Base-by-base conservation (phyloP, 2,888 invertebrate genomes). In the Acleris laterana region DNA sequence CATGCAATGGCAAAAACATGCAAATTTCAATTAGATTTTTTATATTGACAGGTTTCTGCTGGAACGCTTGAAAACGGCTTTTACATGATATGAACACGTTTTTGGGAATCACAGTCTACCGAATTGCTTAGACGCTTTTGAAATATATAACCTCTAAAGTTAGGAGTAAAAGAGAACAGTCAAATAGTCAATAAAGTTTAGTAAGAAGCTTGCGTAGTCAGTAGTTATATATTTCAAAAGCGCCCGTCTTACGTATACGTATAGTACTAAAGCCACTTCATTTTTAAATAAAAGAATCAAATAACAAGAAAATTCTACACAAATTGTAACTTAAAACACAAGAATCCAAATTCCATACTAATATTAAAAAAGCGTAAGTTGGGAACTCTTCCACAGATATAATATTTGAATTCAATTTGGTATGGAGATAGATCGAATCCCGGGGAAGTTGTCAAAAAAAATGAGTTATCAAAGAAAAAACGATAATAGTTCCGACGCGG, bases 61-160 rank as follows among this genome's bases (percentile, higher is more conserved):
- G 38, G 13, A 38, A 38, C 1, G 55, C 46, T 17, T 1, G 51
- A 25, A 44, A 65, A 56, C 42, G 61, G 6, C 62, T 62, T 44
- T 46, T 62, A 63, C 69, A 76, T 79, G 82, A 82, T 82, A 85
- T 85, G 84, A 85, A 85, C 85, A 85, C 83, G 74, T 51, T 70
- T 75, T 74, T 69, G 69, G 70, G 77, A 74, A 85, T 85, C 85
- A 85, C 85, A 85, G 86, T 69, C 69, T 69, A 74, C 68, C 74
- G 68, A 71, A 74, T 74, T 72, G 78, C 70, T 63, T 48, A 61
- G 63, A 63, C 68, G 69, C 64, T 70, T 76, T 76, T 75, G 70
- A 57, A 70, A 69, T 71, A 64, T 9, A 17, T 22, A 53, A 61
- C 28, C 48, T 49, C 50, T 0, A 20, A 52, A n/a, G 11, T 46